Base-by-base conservation (phyloP, 2,113 vertebrate genomes). In the Heliornis fulica region DNA sequence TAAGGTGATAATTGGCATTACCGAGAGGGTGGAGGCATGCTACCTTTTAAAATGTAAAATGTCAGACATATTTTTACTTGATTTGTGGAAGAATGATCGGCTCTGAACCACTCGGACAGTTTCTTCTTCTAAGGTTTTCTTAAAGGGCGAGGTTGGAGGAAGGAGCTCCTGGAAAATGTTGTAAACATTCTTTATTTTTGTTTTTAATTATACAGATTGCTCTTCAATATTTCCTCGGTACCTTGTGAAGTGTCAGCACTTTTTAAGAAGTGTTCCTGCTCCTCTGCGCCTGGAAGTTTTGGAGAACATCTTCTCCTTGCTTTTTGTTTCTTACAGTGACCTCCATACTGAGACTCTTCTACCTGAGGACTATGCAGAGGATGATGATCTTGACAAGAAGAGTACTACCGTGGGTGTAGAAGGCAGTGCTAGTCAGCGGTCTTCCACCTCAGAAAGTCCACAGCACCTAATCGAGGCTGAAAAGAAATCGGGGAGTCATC, bases 271-370 rank as follows among this genome's bases (percentile, higher is more conserved):
- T 2, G 25, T 99, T 74, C 99, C 99, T 5, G 97, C 97, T 88
- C 97, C 98, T 90, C 97, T 99, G 90, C 98, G 98, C 41, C 96
- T 99, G 96, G 99, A 99, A 95, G 98, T 99, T 83, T 98, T 99
- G 93, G 99, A 99, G 97, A 99, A 99, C 96, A 99, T 99, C 97
- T 99, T 99, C 96, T 99, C 99, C 11, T 98, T 99, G 68, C 98
- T 99, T 92, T 98, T 99, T 92, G 89, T 99, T 86, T 99, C 99
- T 59, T 98, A 97, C 43, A 68, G 97, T n/a, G 99, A 99, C 89
- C 99, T 99, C 64, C 74, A 84, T 56, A 92, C 83, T 87, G 97
- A 97, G 54, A 75, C 93, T 89, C 15, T 87, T 83, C 34, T 96
- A 9, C 94, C 93, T 5, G 98, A 98, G 57, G 97, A 97, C 92